phyloP scores from a whole-genome alignment of 2,888 invertebrate genomes.

The Luperina testacea region DNA sequence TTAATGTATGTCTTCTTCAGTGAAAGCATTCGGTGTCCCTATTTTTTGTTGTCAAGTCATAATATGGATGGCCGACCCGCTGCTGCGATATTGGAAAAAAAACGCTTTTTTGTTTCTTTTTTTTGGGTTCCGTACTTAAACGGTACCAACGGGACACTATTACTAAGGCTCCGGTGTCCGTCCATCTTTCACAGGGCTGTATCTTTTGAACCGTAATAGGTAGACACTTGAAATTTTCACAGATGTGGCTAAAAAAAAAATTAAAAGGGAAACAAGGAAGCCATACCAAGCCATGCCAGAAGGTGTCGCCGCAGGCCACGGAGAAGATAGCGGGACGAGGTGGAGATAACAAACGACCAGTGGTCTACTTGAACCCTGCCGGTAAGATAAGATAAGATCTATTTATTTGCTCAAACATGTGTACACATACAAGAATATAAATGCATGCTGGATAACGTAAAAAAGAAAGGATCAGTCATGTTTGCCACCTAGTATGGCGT shows the following conservation, averaged over 20 bases:
- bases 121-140: neutral
- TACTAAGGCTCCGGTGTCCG: neutral
- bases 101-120: conserved; percentile 59
- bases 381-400: no score
- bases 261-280: neutral
- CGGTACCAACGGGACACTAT: neutral
- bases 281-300: no score
- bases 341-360: no score
- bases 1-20: conserved; percentile 89
- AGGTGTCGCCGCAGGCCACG: no score
- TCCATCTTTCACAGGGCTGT: neutral
- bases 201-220: neutral
- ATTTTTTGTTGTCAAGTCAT: conserved; percentile 83
- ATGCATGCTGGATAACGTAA: no score
- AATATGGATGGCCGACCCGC: conserved; percentile 80
- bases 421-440: no score
- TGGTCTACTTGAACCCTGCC: no score
- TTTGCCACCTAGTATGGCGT: no score
- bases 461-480: no score
- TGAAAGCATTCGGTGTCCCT: conserved; percentile 86
- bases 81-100: conserved; percentile 82
- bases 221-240: neutral
- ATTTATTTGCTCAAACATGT: no score
- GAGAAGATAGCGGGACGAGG: no score
- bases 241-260: neutral